These are phyloP conservation scores for Sesamia inferens DNA, from an alignment of 2,888 invertebrate species.

Conservation along the genomic window DNA sequence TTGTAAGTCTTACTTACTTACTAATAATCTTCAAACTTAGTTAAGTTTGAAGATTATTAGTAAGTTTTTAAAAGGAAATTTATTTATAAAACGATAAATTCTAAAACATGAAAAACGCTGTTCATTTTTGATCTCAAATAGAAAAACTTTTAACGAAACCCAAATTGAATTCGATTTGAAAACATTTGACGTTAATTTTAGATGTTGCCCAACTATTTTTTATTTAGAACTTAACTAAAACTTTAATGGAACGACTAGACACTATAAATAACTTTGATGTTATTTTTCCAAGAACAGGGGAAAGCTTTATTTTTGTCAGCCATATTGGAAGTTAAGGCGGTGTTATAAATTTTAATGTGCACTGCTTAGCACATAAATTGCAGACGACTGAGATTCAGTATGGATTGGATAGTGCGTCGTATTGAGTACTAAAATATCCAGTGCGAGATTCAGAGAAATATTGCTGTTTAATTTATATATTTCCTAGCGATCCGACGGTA, in stretches of 20 bases:
- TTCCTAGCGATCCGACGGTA: neutral
- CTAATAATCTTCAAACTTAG: neutral
- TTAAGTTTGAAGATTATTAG: neutral
- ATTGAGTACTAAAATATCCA: slow-evolving; percentile 6
- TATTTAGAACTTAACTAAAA: slow-evolving; percentile 29
- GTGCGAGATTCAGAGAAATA: slow-evolving; percentile 3
- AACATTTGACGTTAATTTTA: slow-evolving; percentile 43
- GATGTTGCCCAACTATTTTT: slow-evolving; percentile 30
- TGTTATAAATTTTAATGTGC: slow-evolving; percentile 71
- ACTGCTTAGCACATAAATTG: slow-evolving; percentile 69
- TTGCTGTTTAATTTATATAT: slow-evolving; percentile 2
- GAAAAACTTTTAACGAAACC: slow-evolving; percentile 50
- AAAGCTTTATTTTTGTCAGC: slow-evolving; percentile 48
- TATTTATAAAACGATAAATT: neutral
- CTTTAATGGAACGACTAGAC: slow-evolving; percentile 62
- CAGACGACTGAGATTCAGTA: slow-evolving; percentile 48
- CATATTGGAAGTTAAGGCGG: slow-evolving; percentile 61
- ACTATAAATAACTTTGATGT: slow-evolving; percentile 56
- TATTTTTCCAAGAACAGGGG: slow-evolving; percentile 50
- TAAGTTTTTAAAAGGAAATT: slow-evolving; percentile 1
- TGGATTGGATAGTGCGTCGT: slow-evolving; percentile 13
- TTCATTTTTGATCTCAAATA: slow-evolving; percentile 25
- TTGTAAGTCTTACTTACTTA: too few species aligned
- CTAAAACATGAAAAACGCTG: slow-evolving; percentile 10
- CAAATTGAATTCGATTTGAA: slow-evolving; percentile 53